Evolutionary conservation across 2,797 vertebrate genomes (phyloP).

Genomic region (Erethizon dorsatum): DNA sequence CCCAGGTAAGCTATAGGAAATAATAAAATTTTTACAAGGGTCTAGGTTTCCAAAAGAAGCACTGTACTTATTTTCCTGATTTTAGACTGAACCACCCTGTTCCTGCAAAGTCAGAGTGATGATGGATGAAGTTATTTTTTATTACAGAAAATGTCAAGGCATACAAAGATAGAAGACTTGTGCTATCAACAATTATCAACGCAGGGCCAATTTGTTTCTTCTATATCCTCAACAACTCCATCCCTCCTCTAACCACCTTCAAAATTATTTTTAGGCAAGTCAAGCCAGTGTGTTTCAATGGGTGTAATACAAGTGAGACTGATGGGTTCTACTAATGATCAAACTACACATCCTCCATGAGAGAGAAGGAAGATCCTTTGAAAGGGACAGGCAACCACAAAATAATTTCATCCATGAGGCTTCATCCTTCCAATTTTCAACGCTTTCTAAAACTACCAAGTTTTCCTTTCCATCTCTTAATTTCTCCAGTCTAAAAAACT

Average conservation of each 20-base stretch:
- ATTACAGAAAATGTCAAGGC: constrained; percentile 47
- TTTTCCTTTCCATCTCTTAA: constrained; percentile 15
- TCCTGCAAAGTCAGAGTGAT: not conserved
- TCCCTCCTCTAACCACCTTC: not conserved
- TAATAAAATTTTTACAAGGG: constrained; percentile 22
- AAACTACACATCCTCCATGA: not conserved
- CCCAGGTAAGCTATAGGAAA: not conserved
- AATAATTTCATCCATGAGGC: constrained; percentile 12
- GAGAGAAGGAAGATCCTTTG: not conserved
- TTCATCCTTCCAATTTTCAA: constrained; percentile 31
- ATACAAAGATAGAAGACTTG: constrained; percentile 4
- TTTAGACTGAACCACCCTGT: constrained; percentile 41
- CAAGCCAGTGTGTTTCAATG: not conserved
- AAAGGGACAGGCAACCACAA: constrained; percentile 12
- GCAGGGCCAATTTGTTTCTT: constrained; percentile 6
- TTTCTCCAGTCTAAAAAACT: constrained; percentile 49
- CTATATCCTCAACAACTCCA: not conserved
- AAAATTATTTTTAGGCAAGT: constrained; percentile 61
- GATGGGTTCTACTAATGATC: not conserved
- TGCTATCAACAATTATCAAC: constrained; percentile 49
- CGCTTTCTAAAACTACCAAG: constrained; percentile 1
- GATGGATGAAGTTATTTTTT: not conserved
- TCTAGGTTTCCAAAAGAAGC: constrained; percentile 4
- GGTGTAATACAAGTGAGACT: not conserved
- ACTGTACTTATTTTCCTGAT: not conserved